Conservation (phyloP, 2,888 invertebrate genomes). For the Amphipyra berbera region DNA sequence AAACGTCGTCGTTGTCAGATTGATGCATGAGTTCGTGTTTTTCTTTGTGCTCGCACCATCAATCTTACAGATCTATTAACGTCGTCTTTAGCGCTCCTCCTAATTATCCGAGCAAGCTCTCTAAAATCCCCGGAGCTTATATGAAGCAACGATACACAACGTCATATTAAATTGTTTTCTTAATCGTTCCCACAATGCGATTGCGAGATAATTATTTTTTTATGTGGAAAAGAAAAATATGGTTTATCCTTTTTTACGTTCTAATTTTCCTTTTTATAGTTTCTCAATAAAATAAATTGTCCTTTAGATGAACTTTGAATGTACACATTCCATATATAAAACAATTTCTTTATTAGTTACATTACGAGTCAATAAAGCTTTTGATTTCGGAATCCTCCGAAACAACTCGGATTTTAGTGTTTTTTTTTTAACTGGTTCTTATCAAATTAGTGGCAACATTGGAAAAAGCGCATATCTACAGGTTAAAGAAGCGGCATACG, state of each 20-base stretch:
- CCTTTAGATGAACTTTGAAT: neutral
- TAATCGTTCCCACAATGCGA: constrained; percentile 42
- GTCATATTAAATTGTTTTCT: constrained; percentile 62
- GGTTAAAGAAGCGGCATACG: no score
- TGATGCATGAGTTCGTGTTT: constrained; percentile 82
- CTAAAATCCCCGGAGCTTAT: constrained; percentile 67
- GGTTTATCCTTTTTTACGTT: neutral
- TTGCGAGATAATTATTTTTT: constrained; percentile 31
- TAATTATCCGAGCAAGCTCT: constrained; percentile 79
- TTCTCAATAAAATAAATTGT: neutral
- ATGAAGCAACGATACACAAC: constrained; percentile 61
- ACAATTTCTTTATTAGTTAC: no score
- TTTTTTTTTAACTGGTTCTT: no score
- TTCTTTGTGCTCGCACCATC: constrained; percentile 79
- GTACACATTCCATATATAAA: neutral
- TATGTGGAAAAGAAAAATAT: constrained; percentile 1
- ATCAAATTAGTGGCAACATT: no score
- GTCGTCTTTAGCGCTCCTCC: constrained; percentile 79
- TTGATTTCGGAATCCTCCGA: no score
- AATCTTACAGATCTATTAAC: constrained; percentile 84
- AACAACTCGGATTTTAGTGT: no score
- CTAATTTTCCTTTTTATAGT: neutral
- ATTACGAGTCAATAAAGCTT: no score
- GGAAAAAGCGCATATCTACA: no score
- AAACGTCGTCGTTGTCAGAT: constrained; percentile 74